phyloP scores from a whole-genome alignment of 2,888 invertebrate genomes.

The Heliconius cydno region DNA sequence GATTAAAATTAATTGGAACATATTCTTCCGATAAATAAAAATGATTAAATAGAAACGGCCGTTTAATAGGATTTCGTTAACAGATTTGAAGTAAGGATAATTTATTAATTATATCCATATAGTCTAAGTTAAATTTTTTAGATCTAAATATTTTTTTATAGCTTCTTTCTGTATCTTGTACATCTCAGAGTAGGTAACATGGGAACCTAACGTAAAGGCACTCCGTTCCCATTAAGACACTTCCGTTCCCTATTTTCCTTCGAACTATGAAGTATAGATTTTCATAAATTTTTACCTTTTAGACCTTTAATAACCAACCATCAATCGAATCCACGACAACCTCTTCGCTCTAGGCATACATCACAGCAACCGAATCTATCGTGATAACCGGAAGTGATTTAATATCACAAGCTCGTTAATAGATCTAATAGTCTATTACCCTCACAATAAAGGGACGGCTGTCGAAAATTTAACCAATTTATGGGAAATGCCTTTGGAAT shows the following conservation, averaged over 20 bases:
- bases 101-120: not conserved
- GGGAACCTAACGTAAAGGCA: not conserved
- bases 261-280: not conserved
- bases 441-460: slow-evolving; percentile 30
- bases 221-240: not conserved
- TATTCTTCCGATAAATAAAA: not conserved
- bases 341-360: not conserved
- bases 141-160: not conserved
- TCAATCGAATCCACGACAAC: not conserved
- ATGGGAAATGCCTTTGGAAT: slow-evolving; percentile 12
- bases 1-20: not conserved
- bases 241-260: not conserved
- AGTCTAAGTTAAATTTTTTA: not conserved
- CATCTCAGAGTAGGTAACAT: not conserved
- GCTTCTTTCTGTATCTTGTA: not conserved
- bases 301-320: too few species aligned
- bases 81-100: not conserved
- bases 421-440: slow-evolving; percentile 34
- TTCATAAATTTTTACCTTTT: not conserved
- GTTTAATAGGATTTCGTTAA: not conserved
- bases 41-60: not conserved
- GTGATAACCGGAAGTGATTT: slow-evolving; percentile 15
- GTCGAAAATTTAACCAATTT: slow-evolving; percentile 32
- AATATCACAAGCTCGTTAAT: slow-evolving; percentile 7
- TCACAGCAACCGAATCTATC: not conserved